phyloP scores from a whole-genome alignment of 2,797 vertebrate species.

The Bryconaethiops microstoma region DNA sequence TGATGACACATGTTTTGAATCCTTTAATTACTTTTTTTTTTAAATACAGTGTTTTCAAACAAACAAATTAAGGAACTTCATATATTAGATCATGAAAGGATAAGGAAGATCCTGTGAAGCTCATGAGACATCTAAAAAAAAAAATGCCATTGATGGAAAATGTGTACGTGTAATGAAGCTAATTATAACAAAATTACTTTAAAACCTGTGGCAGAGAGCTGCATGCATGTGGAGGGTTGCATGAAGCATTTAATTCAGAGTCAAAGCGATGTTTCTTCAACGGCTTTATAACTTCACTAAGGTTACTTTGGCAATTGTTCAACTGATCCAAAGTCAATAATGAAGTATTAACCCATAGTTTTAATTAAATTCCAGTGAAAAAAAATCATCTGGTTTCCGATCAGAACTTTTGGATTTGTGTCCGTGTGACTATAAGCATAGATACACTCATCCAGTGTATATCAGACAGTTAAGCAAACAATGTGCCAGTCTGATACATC shows the following conservation, averaged over 20 bases:
- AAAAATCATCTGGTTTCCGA: too few species aligned
- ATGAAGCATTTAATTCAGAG: not conserved
- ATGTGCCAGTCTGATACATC: not conserved
- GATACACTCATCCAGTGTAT: not conserved
- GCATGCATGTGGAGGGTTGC: not conserved
- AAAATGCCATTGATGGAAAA: not conserved
- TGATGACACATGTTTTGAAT: not conserved
- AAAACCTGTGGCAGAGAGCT: not conserved
- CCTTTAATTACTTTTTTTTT: constrained; percentile 2
- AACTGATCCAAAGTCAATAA: not conserved
- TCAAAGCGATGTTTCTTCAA: not conserved
- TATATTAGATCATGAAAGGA: not conserved
- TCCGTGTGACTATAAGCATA: not conserved
- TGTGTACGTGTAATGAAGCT: not conserved
- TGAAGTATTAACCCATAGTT: too few species aligned
- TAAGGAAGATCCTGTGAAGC: not conserved
- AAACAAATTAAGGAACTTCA: not conserved
- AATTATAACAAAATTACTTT: constrained; percentile 1
- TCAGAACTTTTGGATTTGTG: too few species aligned
- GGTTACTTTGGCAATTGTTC: not conserved
- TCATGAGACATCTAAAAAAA: constrained; percentile 2
- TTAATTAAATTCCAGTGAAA: too few species aligned
- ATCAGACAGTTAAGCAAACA: not conserved
- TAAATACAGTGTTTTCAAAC: not conserved
- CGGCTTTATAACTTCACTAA: not conserved